phyloP scores from a whole-genome alignment of 1,140 invertebrate genomes.

The Lysiphlebus fabarum region DNA sequence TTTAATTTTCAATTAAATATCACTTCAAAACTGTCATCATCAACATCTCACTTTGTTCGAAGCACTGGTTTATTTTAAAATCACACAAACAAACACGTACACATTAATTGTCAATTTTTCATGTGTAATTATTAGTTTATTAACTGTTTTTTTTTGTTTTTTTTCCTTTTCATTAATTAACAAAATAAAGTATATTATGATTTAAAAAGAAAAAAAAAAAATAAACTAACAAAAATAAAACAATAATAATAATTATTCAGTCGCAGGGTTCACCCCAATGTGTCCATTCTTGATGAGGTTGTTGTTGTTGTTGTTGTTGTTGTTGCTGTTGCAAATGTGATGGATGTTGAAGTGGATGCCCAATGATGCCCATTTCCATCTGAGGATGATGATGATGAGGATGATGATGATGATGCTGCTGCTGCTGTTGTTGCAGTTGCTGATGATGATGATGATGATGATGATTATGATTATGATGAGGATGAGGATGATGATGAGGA shows the following conservation, averaged over 20 bases:
- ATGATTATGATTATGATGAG: background rate
- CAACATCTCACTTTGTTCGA: background rate
- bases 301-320: conserved; percentile 38
- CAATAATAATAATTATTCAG: conserved; percentile 28
- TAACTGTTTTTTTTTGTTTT: too few species aligned
- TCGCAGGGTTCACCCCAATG: conserved; percentile 51
- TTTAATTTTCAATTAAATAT: background rate
- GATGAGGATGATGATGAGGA: conserved; percentile 38
- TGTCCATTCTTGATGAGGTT: conserved; percentile 48
- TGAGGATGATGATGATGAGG: conserved; percentile 23
- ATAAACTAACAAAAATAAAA: background rate
- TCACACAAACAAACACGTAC: background rate
- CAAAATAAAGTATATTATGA: background rate
- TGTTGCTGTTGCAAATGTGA: conserved; percentile 37
- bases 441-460: too few species aligned
- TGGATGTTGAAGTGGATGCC: conserved; percentile 40
- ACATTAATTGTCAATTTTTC: too few species aligned
- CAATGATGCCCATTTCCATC: conserved; percentile 28
- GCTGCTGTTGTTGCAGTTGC: too few species aligned
- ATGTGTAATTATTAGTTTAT: too few species aligned
- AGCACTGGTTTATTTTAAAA: background rate
- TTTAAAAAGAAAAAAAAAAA: background rate
- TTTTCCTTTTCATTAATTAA: too few species aligned
- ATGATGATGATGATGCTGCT: too few species aligned
- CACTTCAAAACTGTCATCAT: background rate